Conservation (phyloP, 2,797 vertebrate species). For the Syndactyla subalaris region DNA sequence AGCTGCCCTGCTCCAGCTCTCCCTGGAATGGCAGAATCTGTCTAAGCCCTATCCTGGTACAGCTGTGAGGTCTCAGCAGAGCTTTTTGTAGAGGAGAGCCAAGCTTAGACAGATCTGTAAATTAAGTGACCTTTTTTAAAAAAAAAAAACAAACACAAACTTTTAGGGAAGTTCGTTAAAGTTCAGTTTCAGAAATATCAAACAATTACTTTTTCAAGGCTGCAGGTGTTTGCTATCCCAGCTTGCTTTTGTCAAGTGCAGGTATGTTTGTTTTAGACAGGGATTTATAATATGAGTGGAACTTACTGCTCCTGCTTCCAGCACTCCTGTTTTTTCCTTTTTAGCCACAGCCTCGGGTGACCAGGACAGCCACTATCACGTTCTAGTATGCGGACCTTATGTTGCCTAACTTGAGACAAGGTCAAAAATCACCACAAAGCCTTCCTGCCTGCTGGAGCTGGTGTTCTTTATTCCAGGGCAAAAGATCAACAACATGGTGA, state of each 20-base stretch:
- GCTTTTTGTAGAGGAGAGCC: not conserved
- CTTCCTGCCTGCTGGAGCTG: constrained; percentile 13
- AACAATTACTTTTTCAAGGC: not conserved
- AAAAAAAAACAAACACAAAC: not conserved
- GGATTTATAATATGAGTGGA: not conserved
- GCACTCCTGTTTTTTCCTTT: constrained; percentile 35
- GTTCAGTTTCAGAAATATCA: not conserved
- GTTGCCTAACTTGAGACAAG: constrained; percentile 64
- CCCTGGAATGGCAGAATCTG: not conserved
- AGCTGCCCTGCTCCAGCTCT: not conserved
- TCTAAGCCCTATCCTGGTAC: not conserved
- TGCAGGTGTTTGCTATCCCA: not conserved
- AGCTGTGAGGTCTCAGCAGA: not conserved
- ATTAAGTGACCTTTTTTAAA: not conserved
- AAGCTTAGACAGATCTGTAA: not conserved
- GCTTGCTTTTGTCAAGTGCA: not conserved
- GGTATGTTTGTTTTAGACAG: not conserved
- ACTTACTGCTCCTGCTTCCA: not conserved
- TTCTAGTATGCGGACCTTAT: constrained; percentile 70
- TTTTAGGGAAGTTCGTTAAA: not conserved
- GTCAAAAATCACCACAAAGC: constrained; percentile 58
- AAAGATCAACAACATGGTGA: constrained; percentile 21
- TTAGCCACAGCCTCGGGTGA: constrained; percentile 65
- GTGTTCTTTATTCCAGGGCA: constrained; percentile 41
- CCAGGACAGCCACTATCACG: constrained; percentile 66